Evolutionary conservation across 2,888 invertebrate species (phyloP).

Genomic region (Hydrotaea cyrtoneurina): DNA sequence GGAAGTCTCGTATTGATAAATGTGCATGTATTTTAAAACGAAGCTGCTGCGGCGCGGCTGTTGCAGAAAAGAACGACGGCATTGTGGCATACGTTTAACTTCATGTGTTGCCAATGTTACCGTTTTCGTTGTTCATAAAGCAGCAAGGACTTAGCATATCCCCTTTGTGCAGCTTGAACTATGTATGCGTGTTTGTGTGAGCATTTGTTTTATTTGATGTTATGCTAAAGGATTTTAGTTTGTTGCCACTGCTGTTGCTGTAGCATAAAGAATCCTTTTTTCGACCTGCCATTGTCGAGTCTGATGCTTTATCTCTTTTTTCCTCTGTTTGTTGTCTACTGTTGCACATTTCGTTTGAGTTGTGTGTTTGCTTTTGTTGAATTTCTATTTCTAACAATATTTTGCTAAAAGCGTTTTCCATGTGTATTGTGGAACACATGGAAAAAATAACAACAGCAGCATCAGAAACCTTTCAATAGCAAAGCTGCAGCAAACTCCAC

Average conservation of each 20-base stretch:
- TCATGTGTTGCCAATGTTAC: not conserved
- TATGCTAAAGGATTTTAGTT: constrained; percentile 21
- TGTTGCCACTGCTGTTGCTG: constrained; percentile 5
- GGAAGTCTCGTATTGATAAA: not conserved
- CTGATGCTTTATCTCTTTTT: constrained; percentile 4
- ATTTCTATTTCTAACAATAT: constrained; percentile 3
- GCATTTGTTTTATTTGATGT: constrained; percentile 15
- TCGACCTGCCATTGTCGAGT: not conserved
- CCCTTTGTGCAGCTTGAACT: not conserved
- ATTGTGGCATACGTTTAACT: not conserved
- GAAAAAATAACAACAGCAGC: constrained; percentile 45
- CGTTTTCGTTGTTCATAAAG: not conserved
- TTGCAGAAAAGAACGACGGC: not conserved
- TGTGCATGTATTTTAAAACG: not conserved
- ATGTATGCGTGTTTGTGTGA: not conserved
- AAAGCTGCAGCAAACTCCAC: not conserved
- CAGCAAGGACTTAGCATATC: constrained; percentile 9
- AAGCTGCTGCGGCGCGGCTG: not conserved
- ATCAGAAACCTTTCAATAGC: not conserved
- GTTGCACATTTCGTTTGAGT: constrained; percentile 44
- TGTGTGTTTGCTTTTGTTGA: constrained; percentile 29
- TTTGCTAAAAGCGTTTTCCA: constrained; percentile 49
- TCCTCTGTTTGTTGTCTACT: constrained; percentile 42
- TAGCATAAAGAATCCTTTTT: not conserved
- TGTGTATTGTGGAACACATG: constrained; percentile 2